These are phyloP conservation scores for Melieria picta DNA, from an alignment of 2,888 invertebrate genomes.

Conservation along the genomic window DNA sequence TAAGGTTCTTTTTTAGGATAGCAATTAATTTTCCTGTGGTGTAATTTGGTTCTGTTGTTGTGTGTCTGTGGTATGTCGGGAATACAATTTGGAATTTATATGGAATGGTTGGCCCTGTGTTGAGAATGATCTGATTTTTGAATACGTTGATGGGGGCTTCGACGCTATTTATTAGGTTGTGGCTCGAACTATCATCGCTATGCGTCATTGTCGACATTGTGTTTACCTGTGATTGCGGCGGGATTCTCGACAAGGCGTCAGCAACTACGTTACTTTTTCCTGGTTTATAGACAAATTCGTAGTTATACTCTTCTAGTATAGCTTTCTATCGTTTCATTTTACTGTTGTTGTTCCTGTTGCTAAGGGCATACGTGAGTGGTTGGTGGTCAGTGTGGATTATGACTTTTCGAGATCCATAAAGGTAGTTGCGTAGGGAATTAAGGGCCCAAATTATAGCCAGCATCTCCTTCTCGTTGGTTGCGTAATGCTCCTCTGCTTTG, in stretches of 20 bases:
- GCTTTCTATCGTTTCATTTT: conserved; percentile 20
- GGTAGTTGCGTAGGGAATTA: conserved; percentile 9
- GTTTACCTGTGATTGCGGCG: neutral
- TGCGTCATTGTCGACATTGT: neutral
- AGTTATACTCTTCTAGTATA: conserved; percentile 15
- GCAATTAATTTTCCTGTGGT: neutral
- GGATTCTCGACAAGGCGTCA: conserved; percentile 14
- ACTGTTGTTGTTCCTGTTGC: conserved; percentile 2
- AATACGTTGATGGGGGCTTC: neutral
- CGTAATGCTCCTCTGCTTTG: conserved; percentile 5
- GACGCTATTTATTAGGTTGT: neutral
- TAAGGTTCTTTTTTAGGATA: conserved; percentile 17
- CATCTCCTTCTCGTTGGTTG: neutral
- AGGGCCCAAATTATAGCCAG: conserved; percentile 1
- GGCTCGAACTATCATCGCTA: neutral
- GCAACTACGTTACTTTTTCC: conserved; percentile 22
- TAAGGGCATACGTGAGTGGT: conserved; percentile 4
- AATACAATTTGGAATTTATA: conserved; percentile 12
- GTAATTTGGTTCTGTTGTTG: neutral
- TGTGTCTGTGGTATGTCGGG: conserved; percentile 1
- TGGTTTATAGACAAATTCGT: neutral
- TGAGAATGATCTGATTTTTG: neutral
- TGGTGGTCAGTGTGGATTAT: conserved; percentile 17
- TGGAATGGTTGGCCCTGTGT: conserved; percentile 6
- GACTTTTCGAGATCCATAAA: conserved; percentile 16